Base-by-base conservation (phyloP, 2,113 vertebrate genomes). In the Clarias gariepinus region DNA sequence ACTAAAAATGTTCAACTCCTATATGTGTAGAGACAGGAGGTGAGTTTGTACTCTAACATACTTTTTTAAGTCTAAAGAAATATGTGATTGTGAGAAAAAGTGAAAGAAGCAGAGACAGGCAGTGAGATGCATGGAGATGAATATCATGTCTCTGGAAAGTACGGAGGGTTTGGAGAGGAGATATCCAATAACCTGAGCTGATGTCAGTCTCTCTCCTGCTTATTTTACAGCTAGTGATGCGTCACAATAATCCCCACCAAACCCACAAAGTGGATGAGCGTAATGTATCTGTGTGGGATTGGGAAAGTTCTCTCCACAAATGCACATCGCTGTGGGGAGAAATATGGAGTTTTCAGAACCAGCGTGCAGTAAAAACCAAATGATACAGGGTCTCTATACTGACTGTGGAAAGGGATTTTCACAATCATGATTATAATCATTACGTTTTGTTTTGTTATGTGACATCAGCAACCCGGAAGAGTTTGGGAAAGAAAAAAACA, bases 101-200 rank as follows among this genome's bases (percentile, higher is more conserved):
- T 18, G 53, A 55, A 77, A 55, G 25, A 77, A 77, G 4, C 16
- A n/a, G 28, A 53, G 28, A 55, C n/a, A 77, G 8, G 47, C 13
- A 16, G 4, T 77, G 47, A 77, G 76, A 60, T 21, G 5, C 16
- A 58, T 3, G 18, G 55, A 80, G 77, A 30, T 21, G 55, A 33
- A 80, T 80, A 80, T 80, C 77, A 80, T 9, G 0, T 80, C n/a
- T 80, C 77, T 58, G 77, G 77, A 80, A 80, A 80, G 77, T 80
- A 58, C 77, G 4, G 77, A 7, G 77, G 55, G 18, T 33, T 80
- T 60, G 52, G 21, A 53, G 74, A 16, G 18, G 77, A 80, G 77
- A 80, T 58, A 80, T 80, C 18, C 4, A 58, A 80, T 80, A 80
- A 33, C 53, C 16, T 58, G 16, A 11, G 28, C 55, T 78, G 52